Percentiles rank a stretch among this genome's conserved stretches.
phyloP scores from a whole-genome alignment of 2,113 vertebrate species.

The Ammodytes marinus region DNA sequence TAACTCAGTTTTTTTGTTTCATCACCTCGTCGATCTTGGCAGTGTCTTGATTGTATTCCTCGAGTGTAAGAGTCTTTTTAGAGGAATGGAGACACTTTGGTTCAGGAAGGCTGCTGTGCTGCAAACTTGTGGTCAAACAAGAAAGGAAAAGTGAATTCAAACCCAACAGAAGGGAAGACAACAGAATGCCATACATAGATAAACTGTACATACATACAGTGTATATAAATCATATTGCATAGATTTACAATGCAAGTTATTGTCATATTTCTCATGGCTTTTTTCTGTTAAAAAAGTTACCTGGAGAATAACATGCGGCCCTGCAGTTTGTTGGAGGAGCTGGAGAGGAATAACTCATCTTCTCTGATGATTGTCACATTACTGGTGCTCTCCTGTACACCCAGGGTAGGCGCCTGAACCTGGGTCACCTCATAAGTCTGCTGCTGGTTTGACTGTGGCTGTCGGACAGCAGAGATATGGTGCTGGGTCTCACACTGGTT shows the following conservation, averaged over 20 bases:
- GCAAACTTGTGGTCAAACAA: constrained; percentile 56
- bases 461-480: constrained; percentile 6
- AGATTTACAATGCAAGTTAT: neutral
- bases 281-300: constrained; percentile 56
- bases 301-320: constrained; percentile 72
- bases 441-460: constrained; percentile 26
- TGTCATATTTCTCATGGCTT: neutral
- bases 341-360: constrained; percentile 80
- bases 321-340: constrained; percentile 65
- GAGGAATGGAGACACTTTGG: constrained; percentile 27
- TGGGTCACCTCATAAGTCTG: constrained; percentile 3
- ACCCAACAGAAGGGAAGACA: neutral
- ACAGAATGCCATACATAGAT: neutral
- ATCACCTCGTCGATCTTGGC: constrained; percentile 42
- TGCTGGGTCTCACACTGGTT: constrained; percentile 13
- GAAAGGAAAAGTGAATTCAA: constrained; percentile 3
- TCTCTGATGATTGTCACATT: constrained; percentile 70
- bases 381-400: constrained; percentile 22
- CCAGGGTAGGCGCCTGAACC: neutral
- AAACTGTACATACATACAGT: neutral
- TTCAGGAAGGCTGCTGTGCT: constrained; percentile 54
- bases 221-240: neutral
- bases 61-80: constrained; percentile 20
- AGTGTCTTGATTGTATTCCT: constrained; percentile 25
- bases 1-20: neutral